A percentile compares a stretch with the other conserved stretches of the same genome.
Evolutionary conservation across 2,113 vertebrate genomes (phyloP).

Genomic region (Corvus moneduloides): DNA sequence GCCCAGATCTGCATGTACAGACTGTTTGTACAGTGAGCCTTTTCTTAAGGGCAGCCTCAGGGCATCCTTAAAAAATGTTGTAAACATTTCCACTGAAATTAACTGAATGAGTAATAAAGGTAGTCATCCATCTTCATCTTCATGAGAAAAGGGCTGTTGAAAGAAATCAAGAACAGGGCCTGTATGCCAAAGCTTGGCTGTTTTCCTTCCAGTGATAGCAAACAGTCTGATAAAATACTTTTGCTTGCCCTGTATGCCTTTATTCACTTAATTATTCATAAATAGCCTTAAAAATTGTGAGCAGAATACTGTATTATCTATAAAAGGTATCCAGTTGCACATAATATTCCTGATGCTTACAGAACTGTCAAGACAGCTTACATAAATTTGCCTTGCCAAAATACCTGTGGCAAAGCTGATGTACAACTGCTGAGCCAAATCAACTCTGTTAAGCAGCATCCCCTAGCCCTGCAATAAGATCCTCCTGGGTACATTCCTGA

Average conservation of each 20-base stretch:
- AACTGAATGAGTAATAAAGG: not conserved
- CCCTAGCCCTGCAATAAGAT: not conserved
- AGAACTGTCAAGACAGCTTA: not conserved
- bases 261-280: not conserved
- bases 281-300: not conserved
- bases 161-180: not conserved
- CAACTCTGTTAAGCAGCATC: not conserved
- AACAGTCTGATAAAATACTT: not conserved
- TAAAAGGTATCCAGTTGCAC: not conserved
- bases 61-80: not conserved
- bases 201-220: not conserved
- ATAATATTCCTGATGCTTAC: not conserved
- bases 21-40: not conserved
- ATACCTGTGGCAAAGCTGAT: conserved; percentile 6
- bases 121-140: not conserved
- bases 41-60: not conserved
- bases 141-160: not conserved
- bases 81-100: not conserved
- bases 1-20: not conserved
- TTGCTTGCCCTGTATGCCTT: not conserved
- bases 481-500: not conserved
- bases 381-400: not conserved
- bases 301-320: not conserved
- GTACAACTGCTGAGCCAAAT: not conserved
- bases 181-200: not conserved